phyloP scores from a whole-genome alignment of 2,888 invertebrate species.

The Mechanitis mazaeus region DNA sequence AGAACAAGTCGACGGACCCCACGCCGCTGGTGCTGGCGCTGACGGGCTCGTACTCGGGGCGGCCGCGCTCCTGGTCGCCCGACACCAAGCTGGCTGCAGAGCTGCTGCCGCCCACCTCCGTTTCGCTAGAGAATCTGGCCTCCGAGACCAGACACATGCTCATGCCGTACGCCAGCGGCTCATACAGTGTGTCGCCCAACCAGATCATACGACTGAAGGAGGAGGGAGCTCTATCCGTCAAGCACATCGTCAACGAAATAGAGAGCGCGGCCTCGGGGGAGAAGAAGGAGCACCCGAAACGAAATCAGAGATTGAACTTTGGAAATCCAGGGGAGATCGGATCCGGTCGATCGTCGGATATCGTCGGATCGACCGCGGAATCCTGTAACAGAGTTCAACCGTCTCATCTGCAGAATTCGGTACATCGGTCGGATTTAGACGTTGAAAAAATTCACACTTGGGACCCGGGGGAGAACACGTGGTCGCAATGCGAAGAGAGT shows the following conservation, averaged over 20 bases:
- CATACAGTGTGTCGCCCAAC: constrained; percentile 93
- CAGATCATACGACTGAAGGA: constrained; percentile 88
- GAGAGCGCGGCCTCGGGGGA: constrained; percentile 73
- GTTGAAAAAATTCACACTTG: constrained; percentile 78
- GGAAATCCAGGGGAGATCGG: constrained; percentile 39
- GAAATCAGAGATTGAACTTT: constrained; percentile 51
- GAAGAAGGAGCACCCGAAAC: constrained; percentile 45
- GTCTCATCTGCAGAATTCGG: constrained; percentile 49
- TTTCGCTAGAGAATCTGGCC: constrained; percentile 82
- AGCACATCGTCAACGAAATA: constrained; percentile 84
- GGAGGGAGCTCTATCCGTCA: constrained; percentile 79
- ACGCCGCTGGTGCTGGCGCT: constrained; percentile 78
- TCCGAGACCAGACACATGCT: constrained; percentile 85
- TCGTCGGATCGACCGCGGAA: constrained; percentile 31
- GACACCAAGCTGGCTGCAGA: constrained; percentile 79
- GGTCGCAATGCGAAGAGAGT: constrained; percentile 45
- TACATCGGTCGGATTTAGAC: constrained; percentile 48
- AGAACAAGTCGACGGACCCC: constrained; percentile 78
- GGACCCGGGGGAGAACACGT: constrained; percentile 79
- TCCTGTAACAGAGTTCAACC: constrained; percentile 35
- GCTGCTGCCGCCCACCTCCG: constrained; percentile 78
- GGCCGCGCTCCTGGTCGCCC: constrained; percentile 86
- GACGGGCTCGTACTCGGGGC: constrained; percentile 60
- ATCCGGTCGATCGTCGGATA: constrained; percentile 30
- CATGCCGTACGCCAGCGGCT: constrained; percentile 90